Percentiles rank a stretch among this genome's conserved stretches.
Conservation (phyloP, 1,140 invertebrate species). For the Ladona fulva region DNA sequence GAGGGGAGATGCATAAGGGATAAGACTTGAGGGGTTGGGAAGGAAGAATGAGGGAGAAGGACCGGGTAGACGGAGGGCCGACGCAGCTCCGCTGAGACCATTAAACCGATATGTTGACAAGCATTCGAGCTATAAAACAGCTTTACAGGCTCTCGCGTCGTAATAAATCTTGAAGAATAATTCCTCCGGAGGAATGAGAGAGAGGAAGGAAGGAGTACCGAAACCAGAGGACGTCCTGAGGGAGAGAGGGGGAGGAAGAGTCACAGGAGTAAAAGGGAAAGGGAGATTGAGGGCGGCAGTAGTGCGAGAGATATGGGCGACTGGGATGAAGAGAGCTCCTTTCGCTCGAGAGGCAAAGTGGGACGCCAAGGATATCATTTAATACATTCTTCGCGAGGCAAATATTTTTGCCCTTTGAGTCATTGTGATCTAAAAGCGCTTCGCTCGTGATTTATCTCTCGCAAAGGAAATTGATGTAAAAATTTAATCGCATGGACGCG, state of each 20-base stretch:
- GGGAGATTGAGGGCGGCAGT: not conserved
- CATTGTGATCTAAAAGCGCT: too few species aligned
- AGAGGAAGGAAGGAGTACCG: not conserved
- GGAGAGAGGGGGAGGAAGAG: not conserved
- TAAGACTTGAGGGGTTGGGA: not conserved
- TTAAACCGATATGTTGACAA: conserved; percentile 10
- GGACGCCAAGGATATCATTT: too few species aligned
- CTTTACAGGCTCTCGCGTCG: conserved; percentile 6
- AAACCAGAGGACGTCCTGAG: not conserved
- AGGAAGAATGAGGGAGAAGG: not conserved
- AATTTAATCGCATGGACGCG: too few species aligned
- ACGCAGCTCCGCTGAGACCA: conserved; percentile 5
- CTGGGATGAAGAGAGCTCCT: not conserved
- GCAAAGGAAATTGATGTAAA: too few species aligned
- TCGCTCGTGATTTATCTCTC: too few species aligned
- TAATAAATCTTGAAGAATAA: conserved; percentile 7
- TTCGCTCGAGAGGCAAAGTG: too few species aligned
- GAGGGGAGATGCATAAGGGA: not conserved
- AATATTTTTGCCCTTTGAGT: too few species aligned
- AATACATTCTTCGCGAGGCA: too few species aligned
- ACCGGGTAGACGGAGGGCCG: not conserved
- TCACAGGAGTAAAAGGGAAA: not conserved
- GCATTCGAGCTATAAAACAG: conserved; percentile 9
- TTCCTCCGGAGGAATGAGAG: not conserved
- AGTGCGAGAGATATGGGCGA: not conserved